Percentiles rank a stretch among this genome's conserved stretches.
Evolutionary conservation across 1,140 invertebrate species (phyloP).

Genomic region (Sesamia nonagrioides): DNA sequence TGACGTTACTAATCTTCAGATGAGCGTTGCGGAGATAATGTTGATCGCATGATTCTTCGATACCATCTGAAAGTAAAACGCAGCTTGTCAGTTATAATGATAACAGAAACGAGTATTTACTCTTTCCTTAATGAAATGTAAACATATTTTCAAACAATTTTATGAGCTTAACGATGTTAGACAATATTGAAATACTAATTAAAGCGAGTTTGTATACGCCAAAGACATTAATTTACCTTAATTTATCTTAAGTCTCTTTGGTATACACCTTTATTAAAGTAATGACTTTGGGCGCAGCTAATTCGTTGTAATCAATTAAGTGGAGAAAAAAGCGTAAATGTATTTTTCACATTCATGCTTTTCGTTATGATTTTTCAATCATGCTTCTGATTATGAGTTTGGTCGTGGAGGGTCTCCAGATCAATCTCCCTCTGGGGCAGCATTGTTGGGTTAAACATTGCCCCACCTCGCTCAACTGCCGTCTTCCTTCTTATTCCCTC

Average conservation of each 20-base stretch:
- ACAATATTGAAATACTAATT: slow-evolving; percentile 3
- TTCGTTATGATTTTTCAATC: not conserved
- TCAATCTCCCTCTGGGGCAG: too few relatives aligned
- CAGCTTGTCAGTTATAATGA: slow-evolving; percentile 28
- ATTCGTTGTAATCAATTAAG: slow-evolving; percentile 29
- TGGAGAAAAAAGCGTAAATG: slow-evolving; percentile 16
- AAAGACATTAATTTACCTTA: too few relatives aligned
- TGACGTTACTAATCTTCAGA: slow-evolving; percentile 53
- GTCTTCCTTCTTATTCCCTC: too few relatives aligned
- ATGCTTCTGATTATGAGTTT: too few relatives aligned
- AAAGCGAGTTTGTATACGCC: slow-evolving; percentile 3
- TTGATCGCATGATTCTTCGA: slow-evolving; percentile 76
- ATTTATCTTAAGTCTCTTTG: too few relatives aligned
- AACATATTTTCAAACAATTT: not conserved
- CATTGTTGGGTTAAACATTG: too few relatives aligned
- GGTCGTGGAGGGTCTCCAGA: too few relatives aligned
- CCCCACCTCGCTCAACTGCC: too few relatives aligned
- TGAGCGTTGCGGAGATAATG: slow-evolving; percentile 67
- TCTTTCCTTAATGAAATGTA: slow-evolving; percentile 6
- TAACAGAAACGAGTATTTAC: slow-evolving; percentile 44
- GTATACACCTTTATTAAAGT: slow-evolving; percentile 26
- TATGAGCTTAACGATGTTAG: slow-evolving; percentile 5
- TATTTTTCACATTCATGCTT: slow-evolving; percentile 9
- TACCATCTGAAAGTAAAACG: slow-evolving; percentile 74
- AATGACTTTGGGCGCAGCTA: slow-evolving; percentile 28